Conservation (phyloP, 2,113 vertebrate genomes). For the Anguilla japonica region DNA sequence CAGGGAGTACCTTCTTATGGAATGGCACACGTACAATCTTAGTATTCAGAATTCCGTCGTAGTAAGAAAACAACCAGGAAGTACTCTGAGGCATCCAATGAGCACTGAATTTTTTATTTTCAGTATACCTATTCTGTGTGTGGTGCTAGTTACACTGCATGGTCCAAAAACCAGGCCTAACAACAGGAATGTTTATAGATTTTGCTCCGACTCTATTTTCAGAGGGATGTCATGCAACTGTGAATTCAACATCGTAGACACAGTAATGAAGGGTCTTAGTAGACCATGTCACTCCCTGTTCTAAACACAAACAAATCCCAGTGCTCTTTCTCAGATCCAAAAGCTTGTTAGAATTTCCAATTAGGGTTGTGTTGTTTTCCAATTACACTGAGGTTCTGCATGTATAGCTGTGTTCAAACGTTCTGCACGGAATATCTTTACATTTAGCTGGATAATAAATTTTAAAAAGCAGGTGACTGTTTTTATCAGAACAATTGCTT, state of each 20-base stretch:
- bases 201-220: slow-evolving; percentile 20
- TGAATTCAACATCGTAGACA: background rate
- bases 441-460: background rate
- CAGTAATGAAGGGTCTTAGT: background rate
- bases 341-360: background rate
- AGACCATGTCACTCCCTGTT: background rate
- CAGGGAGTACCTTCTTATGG: background rate
- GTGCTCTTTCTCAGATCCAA: background rate
- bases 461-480: slow-evolving; percentile 25
- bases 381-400: background rate
- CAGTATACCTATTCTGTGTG: background rate
- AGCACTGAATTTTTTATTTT: too few species aligned
- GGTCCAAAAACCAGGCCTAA: background rate
- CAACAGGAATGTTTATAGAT: background rate
- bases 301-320: background rate
- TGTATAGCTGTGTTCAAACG: background rate
- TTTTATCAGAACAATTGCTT: slow-evolving; percentile 66
- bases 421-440: background rate
- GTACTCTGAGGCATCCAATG: background rate
- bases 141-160: background rate
- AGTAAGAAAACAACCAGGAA: background rate
- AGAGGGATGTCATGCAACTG: background rate
- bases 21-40: slow-evolving; percentile 1
- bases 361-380: background rate
- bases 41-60: background rate